Base-by-base conservation (phyloP, 2,888 invertebrate species). In the Synanthedon tipuliformis region DNA sequence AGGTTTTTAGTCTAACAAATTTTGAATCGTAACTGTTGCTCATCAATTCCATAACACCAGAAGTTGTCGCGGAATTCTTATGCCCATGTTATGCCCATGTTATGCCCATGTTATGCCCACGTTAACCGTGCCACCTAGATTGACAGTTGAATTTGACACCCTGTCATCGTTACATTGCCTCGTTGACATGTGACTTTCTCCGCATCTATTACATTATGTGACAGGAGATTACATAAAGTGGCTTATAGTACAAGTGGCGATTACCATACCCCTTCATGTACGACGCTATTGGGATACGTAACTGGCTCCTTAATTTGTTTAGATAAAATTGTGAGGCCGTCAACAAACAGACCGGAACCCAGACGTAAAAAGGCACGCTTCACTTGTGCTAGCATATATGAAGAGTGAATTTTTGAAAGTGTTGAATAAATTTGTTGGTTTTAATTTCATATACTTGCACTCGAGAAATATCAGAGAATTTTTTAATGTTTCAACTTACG, bases 261-360 rank as follows among this genome's bases (percentile, higher is more conserved):
- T 56, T 56, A 54, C 51, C 52, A 52, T 16, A 50, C 41, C 48
- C 54, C 40, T 51, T 48, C 52, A 56, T 50, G 52, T 56, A 51
- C 48, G 53, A 48, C 51, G 54, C 18, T 51, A 52, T n/a, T 15
- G 45, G n/a, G 45, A 45, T 15, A 45, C 45, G 45, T 45, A 45
- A 45, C 45, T 13, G 13, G 45, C 13, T 15, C 45, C 15, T 45
- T 15, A n/a, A 13, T 13, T 45, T 45, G n/a, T 8, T 41, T 15
- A 34, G 34, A 34, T 12, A 45, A 41, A 13, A 45, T n/a, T 12
- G 45, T 45, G 45, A 12, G 15, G 45, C 8, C 13, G 45, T n/a
- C 15, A 45, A 45, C 3, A 45, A 45, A 13, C 45, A 45, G 45
- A 45, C 45, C 45, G 45, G 45, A 45, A 45, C 15, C 13, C n/a